phyloP scores from a whole-genome alignment of 1,140 invertebrate species.

The Drosophila pachea region DNA sequence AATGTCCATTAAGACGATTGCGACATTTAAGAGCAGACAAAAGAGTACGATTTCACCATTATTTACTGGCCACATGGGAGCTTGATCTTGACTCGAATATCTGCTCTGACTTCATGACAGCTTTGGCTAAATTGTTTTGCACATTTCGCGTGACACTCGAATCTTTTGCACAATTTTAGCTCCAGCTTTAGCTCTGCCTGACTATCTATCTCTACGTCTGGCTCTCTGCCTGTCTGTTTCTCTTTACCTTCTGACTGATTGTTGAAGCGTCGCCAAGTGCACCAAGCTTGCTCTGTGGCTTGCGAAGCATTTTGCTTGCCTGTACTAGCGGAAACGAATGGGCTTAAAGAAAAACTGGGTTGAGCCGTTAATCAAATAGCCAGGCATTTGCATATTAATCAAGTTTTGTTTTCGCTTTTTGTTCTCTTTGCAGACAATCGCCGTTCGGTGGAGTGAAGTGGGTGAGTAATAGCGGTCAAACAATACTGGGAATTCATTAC shows the following conservation, averaged over 20 bases:
- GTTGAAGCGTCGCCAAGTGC: constrained; percentile 56
- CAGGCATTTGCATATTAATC: constrained; percentile 72
- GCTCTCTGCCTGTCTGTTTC: background rate
- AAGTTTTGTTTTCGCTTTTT: constrained; percentile 52
- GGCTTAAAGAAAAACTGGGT: constrained; percentile 54
- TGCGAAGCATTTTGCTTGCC: constrained; percentile 21
- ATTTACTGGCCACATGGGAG: background rate
- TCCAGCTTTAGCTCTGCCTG: constrained; percentile 5
- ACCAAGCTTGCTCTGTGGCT: constrained; percentile 53
- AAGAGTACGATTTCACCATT: constrained; percentile 8
- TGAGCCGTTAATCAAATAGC: constrained; percentile 68
- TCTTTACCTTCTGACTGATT: constrained; percentile 1
- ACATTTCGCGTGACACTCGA: constrained; percentile 11
- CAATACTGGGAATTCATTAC: constrained; percentile 37
- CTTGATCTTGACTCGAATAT: constrained; percentile 29
- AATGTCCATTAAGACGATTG: constrained; percentile 29
- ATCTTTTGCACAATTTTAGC: background rate
- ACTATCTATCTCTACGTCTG: background rate
- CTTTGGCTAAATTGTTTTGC: constrained; percentile 26
- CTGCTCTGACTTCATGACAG: constrained; percentile 25
- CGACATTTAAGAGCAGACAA: constrained; percentile 22
- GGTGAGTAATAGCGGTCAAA: constrained; percentile 38
- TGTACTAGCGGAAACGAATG: constrained; percentile 56
- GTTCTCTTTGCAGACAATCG: constrained; percentile 47
- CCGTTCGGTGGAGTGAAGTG: constrained; percentile 14